Conservation (phyloP, 2,797 vertebrate genomes). For the Sebastes itinus region DNA sequence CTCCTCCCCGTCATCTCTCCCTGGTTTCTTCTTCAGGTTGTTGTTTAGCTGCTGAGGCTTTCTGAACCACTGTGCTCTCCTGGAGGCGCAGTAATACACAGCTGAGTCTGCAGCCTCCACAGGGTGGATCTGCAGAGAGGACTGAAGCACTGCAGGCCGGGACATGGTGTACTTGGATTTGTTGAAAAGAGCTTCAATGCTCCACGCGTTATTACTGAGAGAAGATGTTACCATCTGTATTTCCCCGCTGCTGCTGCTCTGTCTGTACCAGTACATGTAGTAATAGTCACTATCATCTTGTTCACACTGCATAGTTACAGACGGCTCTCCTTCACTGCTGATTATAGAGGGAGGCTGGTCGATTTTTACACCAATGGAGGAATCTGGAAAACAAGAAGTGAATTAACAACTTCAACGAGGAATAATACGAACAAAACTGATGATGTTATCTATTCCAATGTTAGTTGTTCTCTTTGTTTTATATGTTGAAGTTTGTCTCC, state of each 20-base stretch:
- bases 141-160: background rate
- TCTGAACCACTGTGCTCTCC: slow-evolving; percentile 52
- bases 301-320: slow-evolving; percentile 43
- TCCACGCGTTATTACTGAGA: rapidly evolving
- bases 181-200: slow-evolving; percentile 17
- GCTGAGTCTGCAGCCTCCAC: slow-evolving; percentile 45
- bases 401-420: background rate
- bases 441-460: too few species aligned
- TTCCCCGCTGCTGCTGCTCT: background rate
- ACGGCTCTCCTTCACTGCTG: background rate
- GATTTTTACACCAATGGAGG: slow-evolving; percentile 35
- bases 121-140: slow-evolving; percentile 27
- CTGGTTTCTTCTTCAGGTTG: slow-evolving; percentile 41
- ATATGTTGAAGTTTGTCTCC: background rate
- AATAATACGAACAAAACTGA: background rate
- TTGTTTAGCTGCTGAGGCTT: slow-evolving; percentile 41
- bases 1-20: background rate
- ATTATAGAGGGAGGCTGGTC: slow-evolving; percentile 9
- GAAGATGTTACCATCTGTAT: slow-evolving; percentile 44
- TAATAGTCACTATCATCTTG: slow-evolving; percentile 38
- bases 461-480: background rate
- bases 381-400: slow-evolving; percentile 3
- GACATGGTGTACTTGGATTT: slow-evolving; percentile 29
- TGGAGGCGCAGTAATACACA: slow-evolving; percentile 73
- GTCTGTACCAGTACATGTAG: too few species aligned